Evolutionary conservation across 2,888 invertebrate genomes (phyloP).

Genomic region (Thyatira batis): DNA sequence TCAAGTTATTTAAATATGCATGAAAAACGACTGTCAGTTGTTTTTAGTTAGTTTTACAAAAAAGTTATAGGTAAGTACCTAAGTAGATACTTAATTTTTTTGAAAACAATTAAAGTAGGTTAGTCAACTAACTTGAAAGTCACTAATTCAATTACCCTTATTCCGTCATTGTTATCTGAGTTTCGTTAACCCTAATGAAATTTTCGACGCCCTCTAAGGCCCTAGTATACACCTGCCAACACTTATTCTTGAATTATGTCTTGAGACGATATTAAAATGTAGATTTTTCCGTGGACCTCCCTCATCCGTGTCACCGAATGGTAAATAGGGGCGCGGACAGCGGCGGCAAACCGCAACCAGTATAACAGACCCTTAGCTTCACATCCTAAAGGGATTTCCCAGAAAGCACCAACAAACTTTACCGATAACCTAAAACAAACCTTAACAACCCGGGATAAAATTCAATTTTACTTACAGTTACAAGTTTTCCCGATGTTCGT

Average conservation of each 20-base stretch:
- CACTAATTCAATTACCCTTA: no score
- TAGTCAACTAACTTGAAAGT: no score
- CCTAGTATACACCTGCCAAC: conserved; percentile 22
- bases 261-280: conserved; percentile 38
- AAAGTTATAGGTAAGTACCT: no score
- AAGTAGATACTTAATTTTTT: no score
- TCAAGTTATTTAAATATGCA: no score
- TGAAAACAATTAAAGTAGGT: no score
- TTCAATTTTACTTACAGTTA: conserved; percentile 17
- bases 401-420: conserved; percentile 29
- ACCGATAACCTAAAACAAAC: conserved; percentile 22
- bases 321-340: conserved; percentile 30
- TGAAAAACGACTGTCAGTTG: no score
- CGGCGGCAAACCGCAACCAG: conserved; percentile 32
- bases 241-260: conserved; percentile 32
- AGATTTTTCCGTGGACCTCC: conserved; percentile 35
- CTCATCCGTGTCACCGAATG: conserved; percentile 31
- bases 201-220: conserved; percentile 14
- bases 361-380: conserved; percentile 39
- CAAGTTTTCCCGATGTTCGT: conserved; percentile 10
- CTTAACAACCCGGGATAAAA: conserved; percentile 9
- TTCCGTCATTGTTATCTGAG: not conserved
- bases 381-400: conserved; percentile 44
- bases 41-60: no score
- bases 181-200: conserved; percentile 9